These are phyloP conservation scores for Platysternon megacephalum DNA, from an alignment of 2,113 vertebrate species.

Conservation along the genomic window DNA sequence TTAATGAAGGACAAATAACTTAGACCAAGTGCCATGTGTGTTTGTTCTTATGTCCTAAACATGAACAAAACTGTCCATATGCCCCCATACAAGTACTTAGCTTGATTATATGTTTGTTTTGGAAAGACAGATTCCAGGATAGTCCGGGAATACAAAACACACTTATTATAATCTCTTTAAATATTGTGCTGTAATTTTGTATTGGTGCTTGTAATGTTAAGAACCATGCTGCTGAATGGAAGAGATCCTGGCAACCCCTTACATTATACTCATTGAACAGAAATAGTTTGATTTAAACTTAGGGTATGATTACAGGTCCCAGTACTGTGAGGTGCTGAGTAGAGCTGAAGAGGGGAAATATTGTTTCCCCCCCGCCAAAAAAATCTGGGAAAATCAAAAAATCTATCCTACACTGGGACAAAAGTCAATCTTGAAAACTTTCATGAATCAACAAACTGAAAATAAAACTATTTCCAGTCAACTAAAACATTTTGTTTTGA, in stretches of 20 bases:
- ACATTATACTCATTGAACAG: background rate
- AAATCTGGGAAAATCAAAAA: background rate
- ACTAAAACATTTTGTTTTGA: background rate
- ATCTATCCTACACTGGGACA: background rate
- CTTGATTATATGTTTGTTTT: background rate
- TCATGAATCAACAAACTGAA: background rate
- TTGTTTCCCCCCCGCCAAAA: too few species aligned
- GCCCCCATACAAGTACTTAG: background rate
- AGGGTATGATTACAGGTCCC: background rate
- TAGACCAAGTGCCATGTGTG: too few species aligned
- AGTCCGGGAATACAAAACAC: background rate
- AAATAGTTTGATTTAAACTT: background rate
- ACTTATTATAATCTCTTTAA: background rate
- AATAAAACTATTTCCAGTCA: background rate
- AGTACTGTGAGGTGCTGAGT: background rate
- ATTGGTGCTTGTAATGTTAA: background rate
- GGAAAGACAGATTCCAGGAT: background rate
- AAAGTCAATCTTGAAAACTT: background rate
- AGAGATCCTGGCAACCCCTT: background rate
- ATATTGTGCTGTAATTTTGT: background rate
- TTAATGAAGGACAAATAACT: background rate
- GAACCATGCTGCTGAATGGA: background rate
- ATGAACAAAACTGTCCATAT: accelerated
- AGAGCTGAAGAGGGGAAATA: background rate
- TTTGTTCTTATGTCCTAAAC: background rate